Percentiles rank a stretch among this genome's conserved stretches.
These are phyloP conservation scores for Drosophila sulfurigaster DNA, from an alignment of 1,140 invertebrate species.

Conservation along the genomic window DNA sequence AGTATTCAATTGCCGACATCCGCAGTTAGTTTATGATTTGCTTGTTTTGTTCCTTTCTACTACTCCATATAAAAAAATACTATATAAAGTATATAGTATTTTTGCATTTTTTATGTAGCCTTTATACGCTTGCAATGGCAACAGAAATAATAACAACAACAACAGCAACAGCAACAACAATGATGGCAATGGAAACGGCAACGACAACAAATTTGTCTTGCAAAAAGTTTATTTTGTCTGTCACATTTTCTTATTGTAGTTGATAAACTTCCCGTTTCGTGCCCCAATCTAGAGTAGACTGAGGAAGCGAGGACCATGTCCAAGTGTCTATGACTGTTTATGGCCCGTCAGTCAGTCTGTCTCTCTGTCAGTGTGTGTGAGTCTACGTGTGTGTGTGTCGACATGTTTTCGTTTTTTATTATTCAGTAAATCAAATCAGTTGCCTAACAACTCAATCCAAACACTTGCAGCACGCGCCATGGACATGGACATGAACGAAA, in stretches of 20 bases:
- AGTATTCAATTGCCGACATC: neutral
- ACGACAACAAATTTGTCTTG: slow-evolving; percentile 69
- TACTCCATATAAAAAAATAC: neutral
- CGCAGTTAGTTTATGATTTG: neutral
- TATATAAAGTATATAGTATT: slow-evolving; percentile 44
- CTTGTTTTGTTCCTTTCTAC: slow-evolving; percentile 54
- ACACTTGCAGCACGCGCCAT: slow-evolving; percentile 77
- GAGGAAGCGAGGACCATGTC: slow-evolving; percentile 49
- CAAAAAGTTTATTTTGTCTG: slow-evolving; percentile 57
- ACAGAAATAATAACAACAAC: slow-evolving; percentile 31
- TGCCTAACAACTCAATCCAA: slow-evolving; percentile 84
- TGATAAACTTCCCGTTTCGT: slow-evolving; percentile 73
- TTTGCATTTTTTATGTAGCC: slow-evolving; percentile 70
- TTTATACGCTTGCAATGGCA: slow-evolving; percentile 53
- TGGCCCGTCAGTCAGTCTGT: slow-evolving; percentile 50
- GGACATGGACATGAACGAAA: slow-evolving; percentile 62
- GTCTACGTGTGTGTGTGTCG: slow-evolving; percentile 37
- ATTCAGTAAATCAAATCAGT: slow-evolving; percentile 84
- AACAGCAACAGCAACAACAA: slow-evolving; percentile 39
- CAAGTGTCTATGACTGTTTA: slow-evolving; percentile 82
- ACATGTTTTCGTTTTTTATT: slow-evolving; percentile 78
- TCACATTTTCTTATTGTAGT: slow-evolving; percentile 81
- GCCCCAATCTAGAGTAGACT: slow-evolving; percentile 18
- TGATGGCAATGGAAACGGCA: slow-evolving; percentile 2
- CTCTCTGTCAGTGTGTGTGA: slow-evolving; percentile 39